These are phyloP conservation scores for Amphipoea oculea DNA, from an alignment of 2,888 invertebrate species.

Conservation along the genomic window DNA sequence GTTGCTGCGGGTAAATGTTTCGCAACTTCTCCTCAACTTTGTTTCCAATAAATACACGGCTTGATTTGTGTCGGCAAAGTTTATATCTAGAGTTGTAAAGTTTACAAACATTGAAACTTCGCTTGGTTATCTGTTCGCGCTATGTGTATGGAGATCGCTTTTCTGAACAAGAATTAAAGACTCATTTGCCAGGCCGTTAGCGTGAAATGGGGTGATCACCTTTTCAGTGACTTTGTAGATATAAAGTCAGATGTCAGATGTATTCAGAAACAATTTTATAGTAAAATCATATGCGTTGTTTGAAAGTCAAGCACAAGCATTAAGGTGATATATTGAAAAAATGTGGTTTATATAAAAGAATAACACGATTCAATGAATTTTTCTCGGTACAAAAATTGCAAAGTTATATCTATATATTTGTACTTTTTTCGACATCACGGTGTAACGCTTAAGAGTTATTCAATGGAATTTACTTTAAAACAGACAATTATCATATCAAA, in stretches of 20 bases:
- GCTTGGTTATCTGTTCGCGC: conserved; percentile 27
- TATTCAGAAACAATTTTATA: not conserved
- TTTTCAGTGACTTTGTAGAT: not conserved
- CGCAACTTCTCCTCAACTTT: not conserved
- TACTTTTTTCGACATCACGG: no score
- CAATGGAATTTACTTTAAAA: no score
- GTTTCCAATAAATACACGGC: not conserved
- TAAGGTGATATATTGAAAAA: not conserved
- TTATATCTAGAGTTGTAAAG: conserved; percentile 38
- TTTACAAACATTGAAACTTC: conserved; percentile 39
- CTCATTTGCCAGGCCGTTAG: conserved; percentile 33
- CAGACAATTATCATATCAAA: no score
- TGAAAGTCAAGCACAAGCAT: not conserved
- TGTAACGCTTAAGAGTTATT: no score
- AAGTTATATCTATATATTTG: no score
- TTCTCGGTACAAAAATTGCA: no score
- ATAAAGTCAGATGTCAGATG: no score
- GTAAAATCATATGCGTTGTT: not conserved
- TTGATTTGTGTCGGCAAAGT: conserved; percentile 25
- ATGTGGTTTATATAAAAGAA: no score
- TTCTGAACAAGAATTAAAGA: conserved; percentile 35
- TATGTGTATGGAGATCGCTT: conserved; percentile 9
- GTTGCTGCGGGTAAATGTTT: not conserved
- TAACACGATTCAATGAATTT: no score
- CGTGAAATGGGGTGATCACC: not conserved